Percentiles rank a stretch among this genome's conserved stretches.
Evolutionary conservation across 2,888 invertebrate species (phyloP).

Genomic region (Agrotis exclamationis): DNA sequence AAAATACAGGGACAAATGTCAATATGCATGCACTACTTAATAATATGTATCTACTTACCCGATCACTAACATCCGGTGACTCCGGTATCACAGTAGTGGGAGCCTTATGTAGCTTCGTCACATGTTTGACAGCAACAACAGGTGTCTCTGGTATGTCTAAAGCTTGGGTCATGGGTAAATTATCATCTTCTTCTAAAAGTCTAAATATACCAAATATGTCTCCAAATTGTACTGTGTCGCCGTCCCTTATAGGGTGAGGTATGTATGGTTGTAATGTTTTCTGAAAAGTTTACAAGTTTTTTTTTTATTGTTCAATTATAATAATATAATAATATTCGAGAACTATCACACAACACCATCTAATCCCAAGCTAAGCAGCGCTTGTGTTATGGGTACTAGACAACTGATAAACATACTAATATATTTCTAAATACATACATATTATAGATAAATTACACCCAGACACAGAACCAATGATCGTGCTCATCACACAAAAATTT

Average conservation of each 20-base stretch:
- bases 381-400: too few species aligned
- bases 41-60: slow-evolving; percentile 70
- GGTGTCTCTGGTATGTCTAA: slow-evolving; percentile 84
- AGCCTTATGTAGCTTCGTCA: slow-evolving; percentile 71
- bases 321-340: too few species aligned
- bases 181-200: slow-evolving; percentile 79
- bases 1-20: background rate
- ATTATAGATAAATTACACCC: too few species aligned
- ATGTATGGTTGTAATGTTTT: slow-evolving; percentile 81
- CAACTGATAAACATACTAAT: too few species aligned
- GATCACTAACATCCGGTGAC: slow-evolving; percentile 87
- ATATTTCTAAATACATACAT: too few species aligned
- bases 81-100: slow-evolving; percentile 80
- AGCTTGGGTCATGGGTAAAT: slow-evolving; percentile 86
- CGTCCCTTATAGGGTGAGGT: slow-evolving; percentile 80
- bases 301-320: background rate
- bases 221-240: slow-evolving; percentile 86
- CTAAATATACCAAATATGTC: slow-evolving; percentile 84
- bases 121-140: slow-evolving; percentile 61
- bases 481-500: too few species aligned
- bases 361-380: too few species aligned
- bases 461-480: too few species aligned
- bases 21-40: background rate
- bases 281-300: slow-evolving; percentile 68
- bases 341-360: too few species aligned